Conservation (phyloP, 1,140 invertebrate genomes). For the Temnothorax curvispinosus region DNA sequence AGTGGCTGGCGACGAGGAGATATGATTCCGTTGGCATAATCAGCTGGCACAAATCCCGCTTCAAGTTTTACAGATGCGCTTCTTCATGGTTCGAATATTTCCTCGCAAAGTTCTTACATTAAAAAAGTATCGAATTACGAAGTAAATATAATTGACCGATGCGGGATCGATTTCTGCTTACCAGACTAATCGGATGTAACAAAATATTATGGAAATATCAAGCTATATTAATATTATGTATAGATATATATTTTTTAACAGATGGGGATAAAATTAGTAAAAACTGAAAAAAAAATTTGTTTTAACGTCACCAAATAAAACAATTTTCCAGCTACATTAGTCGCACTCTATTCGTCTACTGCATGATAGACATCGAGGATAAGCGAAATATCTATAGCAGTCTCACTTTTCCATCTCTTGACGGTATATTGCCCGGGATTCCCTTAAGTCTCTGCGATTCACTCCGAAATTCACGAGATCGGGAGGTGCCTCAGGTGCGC, state of each 20-base stretch:
- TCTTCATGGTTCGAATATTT: not conserved
- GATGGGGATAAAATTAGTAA: not conserved
- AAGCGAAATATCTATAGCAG: not conserved
- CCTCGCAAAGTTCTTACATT: not conserved
- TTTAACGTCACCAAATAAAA: not conserved
- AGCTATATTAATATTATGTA: not conserved
- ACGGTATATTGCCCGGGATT: slow-evolving; percentile 33
- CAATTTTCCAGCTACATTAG: not conserved
- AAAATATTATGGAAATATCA: not conserved
- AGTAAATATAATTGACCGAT: not conserved
- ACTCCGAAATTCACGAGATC: slow-evolving; percentile 49
- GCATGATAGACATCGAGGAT: slow-evolving; percentile 9
- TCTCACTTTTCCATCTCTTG: slow-evolving; percentile 1
- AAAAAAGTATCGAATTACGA: not conserved
- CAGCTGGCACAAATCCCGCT: not conserved
- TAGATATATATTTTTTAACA: not conserved
- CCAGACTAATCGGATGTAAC: not conserved
- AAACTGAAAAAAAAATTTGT: not conserved
- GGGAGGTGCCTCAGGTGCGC: slow-evolving; percentile 9
- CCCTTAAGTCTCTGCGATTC: slow-evolving; percentile 38
- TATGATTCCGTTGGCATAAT: slow-evolving; percentile 20
- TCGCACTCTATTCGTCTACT: not conserved
- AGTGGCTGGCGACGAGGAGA: not conserved
- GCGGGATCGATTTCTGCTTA: not conserved
- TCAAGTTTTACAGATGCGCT: slow-evolving; percentile 1